These are phyloP conservation scores for Heteromyza rotundicornis DNA, from an alignment of 2,888 invertebrate genomes.

Conservation along the genomic window DNA sequence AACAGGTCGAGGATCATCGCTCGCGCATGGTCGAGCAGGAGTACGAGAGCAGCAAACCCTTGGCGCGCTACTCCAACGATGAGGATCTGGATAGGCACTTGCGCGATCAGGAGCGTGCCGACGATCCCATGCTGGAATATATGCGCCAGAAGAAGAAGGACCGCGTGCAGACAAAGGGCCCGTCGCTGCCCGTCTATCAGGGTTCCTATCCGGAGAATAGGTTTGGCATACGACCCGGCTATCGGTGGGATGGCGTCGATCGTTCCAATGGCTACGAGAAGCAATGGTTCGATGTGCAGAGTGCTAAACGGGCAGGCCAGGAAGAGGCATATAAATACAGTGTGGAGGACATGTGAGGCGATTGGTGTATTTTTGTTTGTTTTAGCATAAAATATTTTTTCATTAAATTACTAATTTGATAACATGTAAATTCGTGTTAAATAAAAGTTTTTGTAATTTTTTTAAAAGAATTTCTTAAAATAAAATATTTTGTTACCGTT, in stretches of 20 bases:
- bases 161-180: conserved; percentile 62
- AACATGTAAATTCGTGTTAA: too few relatives aligned
- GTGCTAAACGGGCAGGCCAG: conserved; percentile 74
- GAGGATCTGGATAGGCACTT: conserved; percentile 82
- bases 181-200: conserved; percentile 75
- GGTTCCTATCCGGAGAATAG: conserved; percentile 92
- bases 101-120: conserved; percentile 77
- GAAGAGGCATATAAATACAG: conserved; percentile 95
- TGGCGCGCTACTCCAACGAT: conserved; percentile 90
- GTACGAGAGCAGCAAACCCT: conserved; percentile 87
- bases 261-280: conserved; percentile 96
- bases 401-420: too few relatives aligned
- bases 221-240: conserved; percentile 89
- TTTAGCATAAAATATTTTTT: too few relatives aligned
- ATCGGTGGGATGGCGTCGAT: conserved; percentile 98
- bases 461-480: too few relatives aligned
- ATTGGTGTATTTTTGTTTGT: too few relatives aligned
- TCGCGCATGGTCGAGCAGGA: conserved; percentile 75
- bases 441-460: too few relatives aligned
- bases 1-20: conserved; percentile 79
- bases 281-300: conserved; percentile 81
- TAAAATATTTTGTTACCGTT: too few relatives aligned
- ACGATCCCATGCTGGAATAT: conserved; percentile 94
- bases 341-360: conserved; percentile 92
- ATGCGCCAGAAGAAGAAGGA: conserved; percentile 69